Evolutionary conservation across 2,797 vertebrate genomes (phyloP), one percentile per base, ranked within the genome.

Genomic region (Carcharodon carcharias): DNA sequence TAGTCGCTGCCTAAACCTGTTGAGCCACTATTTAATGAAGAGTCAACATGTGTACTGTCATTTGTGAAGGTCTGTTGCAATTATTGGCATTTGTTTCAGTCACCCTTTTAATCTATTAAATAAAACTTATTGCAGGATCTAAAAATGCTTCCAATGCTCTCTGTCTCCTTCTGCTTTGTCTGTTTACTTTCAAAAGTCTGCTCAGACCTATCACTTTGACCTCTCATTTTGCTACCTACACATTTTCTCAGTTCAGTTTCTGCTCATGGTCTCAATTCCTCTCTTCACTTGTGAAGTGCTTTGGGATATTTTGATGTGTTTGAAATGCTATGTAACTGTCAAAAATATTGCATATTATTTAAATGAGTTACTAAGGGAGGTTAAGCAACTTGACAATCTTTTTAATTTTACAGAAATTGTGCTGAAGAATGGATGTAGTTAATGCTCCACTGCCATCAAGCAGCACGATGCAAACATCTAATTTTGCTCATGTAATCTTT

Each of bases 401-500:
- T 65, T 92, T 26, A 56, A 71, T 89, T 50, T 65, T 85, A 65
- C 96, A 96, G 85, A 98, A 31, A 95, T 73, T 56, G 69, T 77
- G 97, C 50, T 96, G 73, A 95, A 96, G 97, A 96, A 99, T 99
- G 99, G 98, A 98, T 96, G 98, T 98, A 96, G 98, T 98, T 97
- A 98, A 98, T 97, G 98, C 99, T 96, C 97, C 98, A 97, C 97
- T 98, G 0, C 98, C 98, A 97, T 97, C 98, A 96, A 97, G 97
- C 96, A 98, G 96, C 97, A 88, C 98, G 97, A 98, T 99, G 98
- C 99, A 99, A 97, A 99, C 98, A 21, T 99, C 99, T 96, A 99
- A 99, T 97, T 99, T 99, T 98, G 99, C 99, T 58, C 99, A 99
- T 91, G 99, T 99, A 97, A 99, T 99, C 98, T 99, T 99, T 98